A percentile compares a stretch with the other conserved stretches of the same genome.
Conservation (phyloP, 1,140 invertebrate species). For the Propsilocerus akamusi region DNA sequence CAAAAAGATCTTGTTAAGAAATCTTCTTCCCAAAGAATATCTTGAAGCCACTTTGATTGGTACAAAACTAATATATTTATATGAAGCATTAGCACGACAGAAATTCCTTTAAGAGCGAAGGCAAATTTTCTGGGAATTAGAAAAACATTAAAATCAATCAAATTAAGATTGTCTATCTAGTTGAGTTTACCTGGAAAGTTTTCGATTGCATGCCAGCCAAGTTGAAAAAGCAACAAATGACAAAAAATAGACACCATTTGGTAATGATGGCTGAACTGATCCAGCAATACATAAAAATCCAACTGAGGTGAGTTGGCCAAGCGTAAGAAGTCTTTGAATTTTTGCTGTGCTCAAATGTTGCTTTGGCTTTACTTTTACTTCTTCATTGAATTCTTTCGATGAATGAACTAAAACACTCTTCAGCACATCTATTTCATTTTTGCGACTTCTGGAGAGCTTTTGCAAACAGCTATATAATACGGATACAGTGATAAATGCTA, state of each 20-base stretch:
- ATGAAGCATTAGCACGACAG: background rate
- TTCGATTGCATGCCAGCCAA: background rate
- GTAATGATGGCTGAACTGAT: background rate
- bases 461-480: too few relatives aligned
- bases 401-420: too few relatives aligned
- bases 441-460: too few relatives aligned
- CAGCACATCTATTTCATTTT: too few relatives aligned
- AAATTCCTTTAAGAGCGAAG: background rate
- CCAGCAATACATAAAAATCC: background rate
- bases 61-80: background rate
- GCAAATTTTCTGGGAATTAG: too few relatives aligned
- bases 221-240: background rate
- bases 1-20: background rate
- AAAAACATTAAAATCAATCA: too few relatives aligned
- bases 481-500: background rate
- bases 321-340: background rate
- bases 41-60: background rate
- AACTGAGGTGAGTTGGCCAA: background rate
- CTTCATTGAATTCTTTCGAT: background rate
- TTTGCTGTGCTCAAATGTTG: background rate
- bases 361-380: background rate
- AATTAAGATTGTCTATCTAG: too few relatives aligned
- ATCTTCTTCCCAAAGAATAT: background rate
- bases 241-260: background rate
- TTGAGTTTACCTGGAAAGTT: background rate